A percentile compares a stretch with the other conserved stretches of the same genome.
phyloP scores from a whole-genome alignment of 2,888 invertebrate genomes.

The Perizoma affinitatum region DNA sequence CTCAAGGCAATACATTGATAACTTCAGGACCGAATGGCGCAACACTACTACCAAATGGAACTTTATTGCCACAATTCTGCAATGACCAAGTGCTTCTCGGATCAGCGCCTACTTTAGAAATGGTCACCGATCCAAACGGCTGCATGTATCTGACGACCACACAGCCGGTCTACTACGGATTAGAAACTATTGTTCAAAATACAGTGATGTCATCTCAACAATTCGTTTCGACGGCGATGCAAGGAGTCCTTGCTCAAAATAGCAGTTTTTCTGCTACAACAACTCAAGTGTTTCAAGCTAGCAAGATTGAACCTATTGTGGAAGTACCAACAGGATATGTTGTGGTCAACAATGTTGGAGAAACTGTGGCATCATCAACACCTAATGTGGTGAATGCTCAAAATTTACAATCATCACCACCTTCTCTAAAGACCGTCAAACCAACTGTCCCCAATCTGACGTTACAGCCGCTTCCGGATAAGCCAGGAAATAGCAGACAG shows the following conservation, averaged over 20 bases:
- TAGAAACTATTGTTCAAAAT: slow-evolving; percentile 94
- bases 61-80: slow-evolving; percentile 80
- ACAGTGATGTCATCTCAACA: slow-evolving; percentile 96
- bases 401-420: slow-evolving; percentile 70
- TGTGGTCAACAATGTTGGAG: slow-evolving; percentile 86
- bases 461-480: slow-evolving; percentile 77
- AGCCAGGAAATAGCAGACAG: slow-evolving; percentile 67
- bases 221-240: slow-evolving; percentile 91
- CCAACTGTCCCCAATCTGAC: slow-evolving; percentile 75
- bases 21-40: slow-evolving; percentile 80
- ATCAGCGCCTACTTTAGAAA: slow-evolving; percentile 85
- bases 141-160: slow-evolving; percentile 86
- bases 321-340: slow-evolving; percentile 90
- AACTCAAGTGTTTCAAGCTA: slow-evolving; percentile 93
- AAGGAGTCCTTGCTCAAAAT: slow-evolving; percentile 90
- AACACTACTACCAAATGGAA: slow-evolving; percentile 85
- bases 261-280: slow-evolving; percentile 93
- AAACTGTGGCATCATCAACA: slow-evolving; percentile 73
- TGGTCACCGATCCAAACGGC: slow-evolving; percentile 85
- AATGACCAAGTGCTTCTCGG: slow-evolving; percentile 86
- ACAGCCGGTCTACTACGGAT: slow-evolving; percentile 91
- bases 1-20: slow-evolving; percentile 82
- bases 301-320: slow-evolving; percentile 92
- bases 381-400: slow-evolving; percentile 76
- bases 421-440: slow-evolving; percentile 70